Evolutionary conservation across 2,888 invertebrate genomes (phyloP).

Genomic region (Candidula unifasciata): DNA sequence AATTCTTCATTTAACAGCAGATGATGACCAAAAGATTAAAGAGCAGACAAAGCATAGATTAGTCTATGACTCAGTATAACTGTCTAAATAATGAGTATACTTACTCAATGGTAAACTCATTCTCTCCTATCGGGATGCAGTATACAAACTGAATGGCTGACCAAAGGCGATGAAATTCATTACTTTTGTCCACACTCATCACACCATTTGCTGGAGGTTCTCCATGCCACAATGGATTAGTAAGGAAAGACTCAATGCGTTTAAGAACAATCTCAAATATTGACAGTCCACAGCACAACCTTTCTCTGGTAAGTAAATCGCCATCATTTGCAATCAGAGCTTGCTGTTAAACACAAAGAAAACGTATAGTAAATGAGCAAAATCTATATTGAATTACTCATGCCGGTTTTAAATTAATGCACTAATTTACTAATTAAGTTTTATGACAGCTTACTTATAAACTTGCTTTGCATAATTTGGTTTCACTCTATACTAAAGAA

Average conservation of each 20-base stretch:
- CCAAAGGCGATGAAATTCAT: constrained; percentile 96
- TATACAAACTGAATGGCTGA: constrained; percentile 98
- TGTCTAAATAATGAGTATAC: constrained; percentile 75
- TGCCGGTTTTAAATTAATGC: neutral
- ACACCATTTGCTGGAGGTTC: constrained; percentile 91
- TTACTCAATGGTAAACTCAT: constrained; percentile 96
- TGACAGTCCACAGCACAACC: constrained; percentile 97
- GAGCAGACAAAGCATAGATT: no score
- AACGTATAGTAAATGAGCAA: neutral
- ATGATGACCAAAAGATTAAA: no score
- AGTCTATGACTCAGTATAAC: neutral
- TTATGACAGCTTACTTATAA: no score
- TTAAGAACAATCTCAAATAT: constrained; percentile 96
- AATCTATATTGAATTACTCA: neutral
- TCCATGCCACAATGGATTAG: constrained; percentile 87
- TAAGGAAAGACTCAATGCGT: constrained; percentile 88
- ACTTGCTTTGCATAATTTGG: neutral
- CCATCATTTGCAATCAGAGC: constrained; percentile 95
- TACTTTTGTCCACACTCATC: constrained; percentile 96
- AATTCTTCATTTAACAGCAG: no score
- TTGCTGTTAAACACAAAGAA: constrained; percentile 83
- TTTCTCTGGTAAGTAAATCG: constrained; percentile 95
- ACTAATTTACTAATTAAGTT: no score
- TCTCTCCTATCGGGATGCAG: constrained; percentile 96
- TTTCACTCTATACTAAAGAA: no score